Evolutionary conservation across 2,888 invertebrate genomes (phyloP).

Genomic region (Plusia festucae): DNA sequence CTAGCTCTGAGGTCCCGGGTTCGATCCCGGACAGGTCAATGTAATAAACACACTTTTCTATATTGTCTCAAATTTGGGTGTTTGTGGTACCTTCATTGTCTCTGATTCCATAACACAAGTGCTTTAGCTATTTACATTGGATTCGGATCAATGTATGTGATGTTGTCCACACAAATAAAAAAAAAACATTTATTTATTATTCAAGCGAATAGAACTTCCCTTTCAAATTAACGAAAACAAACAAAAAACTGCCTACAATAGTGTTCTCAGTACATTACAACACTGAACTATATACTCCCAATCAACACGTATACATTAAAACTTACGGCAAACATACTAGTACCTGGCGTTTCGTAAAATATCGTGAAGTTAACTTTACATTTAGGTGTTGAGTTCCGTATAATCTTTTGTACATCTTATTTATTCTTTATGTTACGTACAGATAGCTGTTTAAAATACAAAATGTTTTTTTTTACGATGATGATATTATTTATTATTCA

Average conservation of each 20-base stretch:
- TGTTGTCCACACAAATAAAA: too few relatives aligned
- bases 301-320: conserved; percentile 78
- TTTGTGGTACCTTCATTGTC: too few relatives aligned
- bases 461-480: too few relatives aligned
- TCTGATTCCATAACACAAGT: too few relatives aligned
- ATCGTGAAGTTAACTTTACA: conserved; percentile 10
- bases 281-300: conserved; percentile 66
- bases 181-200: not conserved
- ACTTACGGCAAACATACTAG: conserved; percentile 67
- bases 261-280: conserved; percentile 53
- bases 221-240: not conserved
- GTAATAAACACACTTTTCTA: too few relatives aligned
- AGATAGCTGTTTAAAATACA: too few relatives aligned
- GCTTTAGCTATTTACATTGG: too few relatives aligned
- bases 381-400: conserved; percentile 28
- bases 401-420: not conserved
- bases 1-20: too few relatives aligned
- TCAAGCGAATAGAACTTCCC: not conserved
- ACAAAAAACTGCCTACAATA: not conserved
- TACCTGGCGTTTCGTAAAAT: conserved; percentile 61
- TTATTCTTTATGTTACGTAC: not conserved
- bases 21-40: too few relatives aligned
- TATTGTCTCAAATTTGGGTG: too few relatives aligned
- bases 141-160: too few relatives aligned
- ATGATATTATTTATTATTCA: too few relatives aligned